These are phyloP conservation scores for Oreochromis aureus DNA, from an alignment of 2,113 vertebrate species.

Conservation along the genomic window DNA sequence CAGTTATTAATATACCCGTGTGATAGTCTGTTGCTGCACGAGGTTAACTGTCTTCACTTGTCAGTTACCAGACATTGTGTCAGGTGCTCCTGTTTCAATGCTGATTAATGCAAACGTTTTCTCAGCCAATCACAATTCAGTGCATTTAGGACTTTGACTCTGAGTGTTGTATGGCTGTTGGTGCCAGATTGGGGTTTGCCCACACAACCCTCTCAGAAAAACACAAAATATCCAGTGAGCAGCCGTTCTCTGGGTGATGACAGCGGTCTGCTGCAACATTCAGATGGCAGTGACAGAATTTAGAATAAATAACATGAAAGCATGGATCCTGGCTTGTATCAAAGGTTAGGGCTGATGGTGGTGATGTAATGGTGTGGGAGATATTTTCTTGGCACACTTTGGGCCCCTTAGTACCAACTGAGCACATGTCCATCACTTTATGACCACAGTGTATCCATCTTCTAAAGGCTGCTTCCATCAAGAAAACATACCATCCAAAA, in stretches of 20 bases:
- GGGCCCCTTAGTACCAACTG: background rate
- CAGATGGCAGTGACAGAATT: background rate
- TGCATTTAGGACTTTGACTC: background rate
- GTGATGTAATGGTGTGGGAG: background rate
- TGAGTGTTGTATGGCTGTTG: background rate
- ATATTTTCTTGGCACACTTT: background rate
- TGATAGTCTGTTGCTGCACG: background rate
- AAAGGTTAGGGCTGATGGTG: background rate
- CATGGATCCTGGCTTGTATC: background rate
- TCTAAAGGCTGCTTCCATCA: background rate
- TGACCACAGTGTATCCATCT: background rate
- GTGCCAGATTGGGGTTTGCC: background rate
- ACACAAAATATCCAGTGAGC: background rate
- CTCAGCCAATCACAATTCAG: background rate
- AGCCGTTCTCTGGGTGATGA: background rate
- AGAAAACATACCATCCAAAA: background rate
- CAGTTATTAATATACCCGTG: background rate
- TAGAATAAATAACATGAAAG: background rate
- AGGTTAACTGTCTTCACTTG: background rate
- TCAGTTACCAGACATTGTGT: background rate
- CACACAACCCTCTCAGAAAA: background rate
- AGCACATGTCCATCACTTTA: background rate
- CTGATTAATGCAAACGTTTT: background rate
- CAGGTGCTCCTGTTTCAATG: background rate
- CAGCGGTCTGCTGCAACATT: background rate